These are phyloP conservation scores for Emydura subglobosa DNA, from an alignment of 2,113 vertebrate species.

Conservation along the genomic window DNA sequence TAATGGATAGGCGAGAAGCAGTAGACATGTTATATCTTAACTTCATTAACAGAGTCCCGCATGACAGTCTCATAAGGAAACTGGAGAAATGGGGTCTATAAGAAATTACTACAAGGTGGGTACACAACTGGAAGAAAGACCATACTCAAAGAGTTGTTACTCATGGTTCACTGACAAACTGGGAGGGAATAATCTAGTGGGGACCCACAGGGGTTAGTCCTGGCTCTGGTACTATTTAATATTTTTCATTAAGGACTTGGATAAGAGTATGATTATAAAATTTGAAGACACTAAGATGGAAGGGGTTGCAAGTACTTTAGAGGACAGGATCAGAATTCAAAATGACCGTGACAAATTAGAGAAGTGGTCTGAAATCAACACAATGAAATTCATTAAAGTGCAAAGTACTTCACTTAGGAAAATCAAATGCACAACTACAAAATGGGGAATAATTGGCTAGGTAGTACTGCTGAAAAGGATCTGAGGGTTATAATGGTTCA, in stretches of 20 bases:
- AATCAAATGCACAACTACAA: not conserved
- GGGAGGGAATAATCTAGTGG: not conserved
- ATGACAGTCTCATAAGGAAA: not conserved
- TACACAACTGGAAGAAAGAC: not conserved
- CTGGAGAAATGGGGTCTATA: not conserved
- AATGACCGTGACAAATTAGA: not conserved
- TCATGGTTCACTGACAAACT: not conserved
- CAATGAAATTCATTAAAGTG: not conserved
- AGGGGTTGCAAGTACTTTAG: not conserved
- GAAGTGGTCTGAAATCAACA: not conserved
- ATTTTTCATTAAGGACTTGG: not conserved
- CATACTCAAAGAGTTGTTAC: not conserved
- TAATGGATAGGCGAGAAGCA: not conserved
- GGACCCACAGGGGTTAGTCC: not conserved
- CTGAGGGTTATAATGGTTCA: not conserved
- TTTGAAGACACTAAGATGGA: not conserved
- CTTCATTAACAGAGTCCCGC: not conserved
- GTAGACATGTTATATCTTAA: not conserved
- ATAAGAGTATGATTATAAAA: not conserved
- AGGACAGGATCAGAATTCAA: no score
- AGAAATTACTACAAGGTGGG: not conserved
- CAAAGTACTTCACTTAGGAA: not conserved
- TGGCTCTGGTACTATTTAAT: not conserved
- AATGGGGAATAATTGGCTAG: not conserved
- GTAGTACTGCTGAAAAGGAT: not conserved